Evolutionary conservation across 1,140 invertebrate species (phyloP), one percentile per base, ranked within the genome.

Genomic region (Teleogryllus occipitalis): DNA sequence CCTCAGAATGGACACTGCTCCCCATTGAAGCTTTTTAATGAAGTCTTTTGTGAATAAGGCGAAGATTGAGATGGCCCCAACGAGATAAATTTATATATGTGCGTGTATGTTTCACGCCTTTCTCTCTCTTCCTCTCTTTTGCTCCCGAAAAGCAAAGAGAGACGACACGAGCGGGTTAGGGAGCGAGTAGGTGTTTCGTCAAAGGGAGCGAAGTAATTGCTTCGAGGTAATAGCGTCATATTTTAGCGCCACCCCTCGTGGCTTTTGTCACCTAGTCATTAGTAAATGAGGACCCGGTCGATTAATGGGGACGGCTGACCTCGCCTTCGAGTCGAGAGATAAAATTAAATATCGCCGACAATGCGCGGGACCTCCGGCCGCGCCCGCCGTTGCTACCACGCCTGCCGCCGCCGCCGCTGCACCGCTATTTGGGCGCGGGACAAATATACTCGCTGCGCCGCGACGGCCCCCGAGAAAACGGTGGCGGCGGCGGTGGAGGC

Each of bases 211-310:
- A 39, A 39, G 27, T 39, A 39, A 39, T 39, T 39, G 27, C 27
- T 39, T 39, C 27, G 27, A 39, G 27, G 54, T 65, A 65, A 65
- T 65, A 65, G 54, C 18, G 54, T 18, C 18, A 65, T 65, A 65
- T 65, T 65, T 65, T 18, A 65, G 54, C 54, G 54, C 54, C 54
- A 10, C 10, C 54, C 54, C 54, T 65, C 18, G 10, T 7, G 54
- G 54, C 54, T 65, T 65, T 65, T 65, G 54, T 65, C 54, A 65
- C 54, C 54, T 65, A 65, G 54, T 65, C 54, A 65, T 65, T 65
- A 65, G 54, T 65, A 65, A 65, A 65, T 65, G 54, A 65, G 18
- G 18, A 18, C 54, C 54, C 10, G 54, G 54, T 65, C 54, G 54
- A 65, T 65, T 14, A 65, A 65, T 65, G 54, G 18, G 54, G 54